Base-by-base conservation (phyloP, 2,888 invertebrate genomes). In the Panopea generosa region DNA sequence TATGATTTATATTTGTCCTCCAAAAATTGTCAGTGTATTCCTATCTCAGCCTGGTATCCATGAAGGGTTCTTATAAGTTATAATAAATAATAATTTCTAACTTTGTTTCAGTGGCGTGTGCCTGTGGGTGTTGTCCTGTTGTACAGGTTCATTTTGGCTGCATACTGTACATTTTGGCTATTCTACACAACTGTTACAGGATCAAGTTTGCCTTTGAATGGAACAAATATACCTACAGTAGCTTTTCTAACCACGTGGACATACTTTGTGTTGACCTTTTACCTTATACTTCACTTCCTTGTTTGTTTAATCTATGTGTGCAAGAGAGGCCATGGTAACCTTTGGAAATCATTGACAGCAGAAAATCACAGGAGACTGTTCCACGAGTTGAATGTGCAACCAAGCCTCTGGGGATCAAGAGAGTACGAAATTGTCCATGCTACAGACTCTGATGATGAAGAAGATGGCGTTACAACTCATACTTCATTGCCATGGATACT, bases 231-330 rank as follows among this genome's bases (percentile, higher is more conserved):
- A 38, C 70, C 87, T 22, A 87, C 85, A 80, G 77, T 78, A 11
- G 88, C 85, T 11, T 91, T 84, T 63, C 82, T 91, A 20, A 91
- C 91, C n/a, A 89, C 86, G 74, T 91, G 91, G 91, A 86, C 90
- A 14, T 91, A 89, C 76, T 66, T 86, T 4, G 62, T 89, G 29
- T 81, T 90, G 7, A 80, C 86, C 2, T 26, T 86, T 7, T 87
- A 91, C 57, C 68, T 89, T 14, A 62, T 84, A 20, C 26, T 82
- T 0, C 84, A 86, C 66, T 74, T 77, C 20, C 33, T 86, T 0
- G 81, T 70, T 7, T 62, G 77, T 9, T 11, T 84, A 1, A 26
- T 82, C 2, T 78, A 77, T 52, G 52, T 57, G 7, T 77, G 73
- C 29, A 66, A 69, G 27, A 68, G 80, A 33, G 74, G 77, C 0